A percentile compares a stretch with the other conserved stretches of the same genome.
phyloP scores from a whole-genome alignment of 2,113 vertebrate species.

The Ovis canadensis region DNA sequence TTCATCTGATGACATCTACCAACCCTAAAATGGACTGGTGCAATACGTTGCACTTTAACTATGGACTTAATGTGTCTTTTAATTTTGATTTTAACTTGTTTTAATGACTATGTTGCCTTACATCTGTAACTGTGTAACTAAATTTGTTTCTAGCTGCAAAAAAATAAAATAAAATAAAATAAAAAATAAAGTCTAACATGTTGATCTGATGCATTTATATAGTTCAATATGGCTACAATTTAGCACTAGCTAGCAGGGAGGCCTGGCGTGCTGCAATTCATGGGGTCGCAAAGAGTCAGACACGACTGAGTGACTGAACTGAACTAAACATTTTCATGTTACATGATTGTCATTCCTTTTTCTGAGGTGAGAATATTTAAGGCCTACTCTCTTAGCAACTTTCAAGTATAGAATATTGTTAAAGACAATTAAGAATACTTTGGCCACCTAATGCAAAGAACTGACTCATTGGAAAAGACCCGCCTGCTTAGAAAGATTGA shows the following conservation, averaged over 20 bases:
- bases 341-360: neutral
- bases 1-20: too few relatives aligned
- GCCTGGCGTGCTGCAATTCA: too few relatives aligned
- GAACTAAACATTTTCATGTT: neutral
- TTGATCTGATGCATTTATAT: neutral
- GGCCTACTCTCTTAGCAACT: neutral
- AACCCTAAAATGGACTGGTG: too few relatives aligned
- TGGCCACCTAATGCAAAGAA: rapidly evolving
- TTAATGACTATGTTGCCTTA: too few relatives aligned
- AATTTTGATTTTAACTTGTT: too few relatives aligned
- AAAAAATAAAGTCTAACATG: neutral
- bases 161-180: too few relatives aligned
- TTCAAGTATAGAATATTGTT: neutral
- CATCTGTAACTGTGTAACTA: too few relatives aligned
- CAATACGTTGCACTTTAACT: too few relatives aligned
- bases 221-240: neutral
- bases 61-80: too few relatives aligned
- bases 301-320: too few relatives aligned
- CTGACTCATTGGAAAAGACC: neutral
- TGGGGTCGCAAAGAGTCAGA: too few relatives aligned
- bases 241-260: neutral
- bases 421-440: neutral
- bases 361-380: neutral
- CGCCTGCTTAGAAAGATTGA: neutral
- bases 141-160: too few relatives aligned